A percentile compares a stretch with the other conserved stretches of the same genome.
These are phyloP conservation scores for Neodiprion pinetum DNA, from an alignment of 1,140 invertebrate species.

Conservation along the genomic window DNA sequence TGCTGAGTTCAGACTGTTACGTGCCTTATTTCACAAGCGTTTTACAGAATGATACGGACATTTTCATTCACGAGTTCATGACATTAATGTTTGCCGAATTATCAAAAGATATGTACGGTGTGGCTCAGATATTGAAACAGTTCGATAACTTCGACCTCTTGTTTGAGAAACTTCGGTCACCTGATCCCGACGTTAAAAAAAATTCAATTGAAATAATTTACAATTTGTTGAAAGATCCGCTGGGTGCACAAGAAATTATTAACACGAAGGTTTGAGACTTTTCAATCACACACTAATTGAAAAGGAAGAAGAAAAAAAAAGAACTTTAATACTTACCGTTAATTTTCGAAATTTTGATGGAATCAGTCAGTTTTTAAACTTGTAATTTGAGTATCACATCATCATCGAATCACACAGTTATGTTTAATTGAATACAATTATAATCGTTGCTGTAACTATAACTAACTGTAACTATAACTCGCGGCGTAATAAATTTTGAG, in stretches of 20 bases:
- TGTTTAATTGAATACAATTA: too few relatives aligned
- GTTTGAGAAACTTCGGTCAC: conserved; percentile 38
- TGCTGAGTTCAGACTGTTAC: conserved; percentile 39
- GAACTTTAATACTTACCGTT: conserved; percentile 15
- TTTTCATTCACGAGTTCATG: conserved; percentile 53
- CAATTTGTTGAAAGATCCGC: conserved; percentile 47
- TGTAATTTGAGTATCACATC: neutral
- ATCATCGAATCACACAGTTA: neutral
- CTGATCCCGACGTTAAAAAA: conserved; percentile 51
- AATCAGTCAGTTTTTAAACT: neutral
- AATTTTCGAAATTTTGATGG: neutral
- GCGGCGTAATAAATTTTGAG: too few relatives aligned
- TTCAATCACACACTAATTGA: conserved; percentile 5
- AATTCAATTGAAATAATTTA: conserved; percentile 50
- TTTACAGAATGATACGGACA: conserved; percentile 39
- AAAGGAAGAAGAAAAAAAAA: neutral
- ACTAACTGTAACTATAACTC: too few relatives aligned
- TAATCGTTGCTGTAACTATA: too few relatives aligned
- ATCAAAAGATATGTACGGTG: conserved; percentile 40
- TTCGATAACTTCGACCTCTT: conserved; percentile 36
- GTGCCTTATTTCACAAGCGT: conserved; percentile 37
- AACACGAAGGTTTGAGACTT: conserved; percentile 30
- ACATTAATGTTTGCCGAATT: conserved; percentile 48
- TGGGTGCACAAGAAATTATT: conserved; percentile 27
- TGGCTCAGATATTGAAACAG: conserved; percentile 35